Evolutionary conservation across 2,113 vertebrate species (phyloP), one percentile per base, ranked within the genome.

Genomic region (Bostrychus sinensis): DNA sequence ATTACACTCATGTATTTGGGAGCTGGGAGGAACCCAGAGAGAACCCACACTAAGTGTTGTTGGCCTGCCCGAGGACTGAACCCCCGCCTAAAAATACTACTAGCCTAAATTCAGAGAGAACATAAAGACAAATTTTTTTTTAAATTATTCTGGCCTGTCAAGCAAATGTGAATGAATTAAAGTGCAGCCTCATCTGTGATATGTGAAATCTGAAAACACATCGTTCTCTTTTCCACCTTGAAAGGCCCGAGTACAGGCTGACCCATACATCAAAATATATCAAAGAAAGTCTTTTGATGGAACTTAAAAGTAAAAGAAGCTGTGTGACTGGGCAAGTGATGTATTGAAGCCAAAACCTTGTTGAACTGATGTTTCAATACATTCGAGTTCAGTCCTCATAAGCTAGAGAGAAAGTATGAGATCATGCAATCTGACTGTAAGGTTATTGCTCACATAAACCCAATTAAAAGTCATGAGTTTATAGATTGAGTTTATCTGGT

Each of bases 261-360:
- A 81, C 79, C 79, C 86, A 78, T 82, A 80, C 82, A 80, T 87
- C 84, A 80, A 62, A 84, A 76, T 78, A 59, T 80, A 86, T 87
- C 84, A 87, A 88, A 88, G 81, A 64, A 72, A 78, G 65, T 34
- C 71, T 85, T 88, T 84, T 87, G 83, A 88, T 80, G 55, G 80
- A 83, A 86, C 79, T 85, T 82, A 77, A 83, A 88, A 88, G 88
- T 80, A 72, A 81, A 75, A 64, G 78, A 39, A 83, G 74, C 53
- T 30, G 13, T 77, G 67, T 81, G 82, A 84, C 83, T 85, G 75
- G 71, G 37, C 78, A 78, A 83, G 71, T 72, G 78, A 78, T 83
- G 77, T 71, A 74, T 53, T 70, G 75, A 76, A 78, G 68, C 72
- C 51, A 68, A 80, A 77, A 82, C 55, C 80, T 54, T 45, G 73